Percentiles rank a stretch among this genome's conserved stretches.
Conservation (phyloP, 2,113 vertebrate genomes). For the Pteronura brasiliensis region DNA sequence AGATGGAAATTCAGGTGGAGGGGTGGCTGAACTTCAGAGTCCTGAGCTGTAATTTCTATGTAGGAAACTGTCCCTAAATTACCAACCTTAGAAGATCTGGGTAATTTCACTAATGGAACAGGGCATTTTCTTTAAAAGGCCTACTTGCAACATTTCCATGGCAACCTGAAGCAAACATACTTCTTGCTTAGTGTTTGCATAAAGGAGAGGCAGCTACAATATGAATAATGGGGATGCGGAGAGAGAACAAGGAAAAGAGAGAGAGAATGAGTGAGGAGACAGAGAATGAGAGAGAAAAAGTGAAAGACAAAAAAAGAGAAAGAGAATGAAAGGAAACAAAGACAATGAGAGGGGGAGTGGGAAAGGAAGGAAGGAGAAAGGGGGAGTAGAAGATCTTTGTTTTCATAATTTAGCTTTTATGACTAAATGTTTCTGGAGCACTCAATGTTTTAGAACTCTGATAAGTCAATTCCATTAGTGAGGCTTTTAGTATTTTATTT, state of each 20-base stretch:
- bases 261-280: not conserved
- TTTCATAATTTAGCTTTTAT: constrained; percentile 39
- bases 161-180: constrained; percentile 58
- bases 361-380: not conserved
- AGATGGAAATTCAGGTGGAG: not conserved
- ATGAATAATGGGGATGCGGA: constrained; percentile 6
- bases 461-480: constrained; percentile 43
- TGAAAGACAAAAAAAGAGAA: not conserved
- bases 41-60: constrained; percentile 12
- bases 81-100: constrained; percentile 37
- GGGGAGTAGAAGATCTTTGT: not conserved
- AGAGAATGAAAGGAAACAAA: not conserved
- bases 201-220: constrained; percentile 54
- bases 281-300: not conserved
- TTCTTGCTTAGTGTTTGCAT: constrained; percentile 40
- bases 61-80: constrained; percentile 40
- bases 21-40: constrained; percentile 31
- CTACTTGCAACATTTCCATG: constrained; percentile 56
- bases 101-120: constrained; percentile 47
- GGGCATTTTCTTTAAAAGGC: constrained; percentile 38
- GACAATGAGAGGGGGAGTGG: not conserved
- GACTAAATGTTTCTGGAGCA: constrained; percentile 25
- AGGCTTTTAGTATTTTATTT: constrained; percentile 53
- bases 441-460: constrained; percentile 44
- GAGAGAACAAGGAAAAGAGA: not conserved